These are phyloP conservation scores for Zaprionus tsacasi DNA, from an alignment of 1,140 invertebrate genomes.

Conservation along the genomic window DNA sequence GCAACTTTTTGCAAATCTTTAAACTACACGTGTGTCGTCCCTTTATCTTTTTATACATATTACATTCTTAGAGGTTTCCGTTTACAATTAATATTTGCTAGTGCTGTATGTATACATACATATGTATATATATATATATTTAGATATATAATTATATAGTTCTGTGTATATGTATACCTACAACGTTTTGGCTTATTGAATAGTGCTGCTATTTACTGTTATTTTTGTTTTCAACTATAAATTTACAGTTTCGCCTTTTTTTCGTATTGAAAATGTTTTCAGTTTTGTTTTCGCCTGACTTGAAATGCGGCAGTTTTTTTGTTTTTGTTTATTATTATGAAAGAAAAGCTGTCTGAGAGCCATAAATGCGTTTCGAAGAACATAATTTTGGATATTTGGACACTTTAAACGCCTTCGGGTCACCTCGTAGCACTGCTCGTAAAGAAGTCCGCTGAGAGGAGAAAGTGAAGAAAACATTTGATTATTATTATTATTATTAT, in stretches of 20 bases:
- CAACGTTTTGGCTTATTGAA: slow-evolving; percentile 58
- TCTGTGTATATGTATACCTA: slow-evolving; percentile 31
- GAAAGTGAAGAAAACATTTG: neutral
- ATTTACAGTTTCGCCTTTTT: slow-evolving; percentile 53
- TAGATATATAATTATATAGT: slow-evolving; percentile 29
- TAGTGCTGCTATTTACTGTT: slow-evolving; percentile 59
- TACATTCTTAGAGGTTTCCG: slow-evolving; percentile 10
- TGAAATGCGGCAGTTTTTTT: slow-evolving; percentile 24
- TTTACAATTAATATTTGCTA: slow-evolving; percentile 80
- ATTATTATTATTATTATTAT: neutral
- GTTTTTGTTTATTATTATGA: slow-evolving; percentile 22
- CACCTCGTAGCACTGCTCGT: slow-evolving; percentile 79
- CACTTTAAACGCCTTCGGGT: slow-evolving; percentile 67
- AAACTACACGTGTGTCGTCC: slow-evolving; percentile 67
- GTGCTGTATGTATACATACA: slow-evolving; percentile 76
- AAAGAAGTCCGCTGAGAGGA: slow-evolving; percentile 70
- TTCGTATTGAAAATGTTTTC: slow-evolving; percentile 6
- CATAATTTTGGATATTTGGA: slow-evolving; percentile 34
- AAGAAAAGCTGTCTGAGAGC: slow-evolving; percentile 50
- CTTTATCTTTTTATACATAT: slow-evolving; percentile 38
- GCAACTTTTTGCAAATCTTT: slow-evolving; percentile 69
- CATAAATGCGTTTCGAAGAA: slow-evolving; percentile 73
- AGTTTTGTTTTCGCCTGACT: slow-evolving; percentile 1
- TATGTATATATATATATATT: slow-evolving; percentile 51
- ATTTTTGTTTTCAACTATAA: slow-evolving; percentile 49